phyloP scores from a whole-genome alignment of 23 tunicate genomes.

The Styela clava region DNA sequence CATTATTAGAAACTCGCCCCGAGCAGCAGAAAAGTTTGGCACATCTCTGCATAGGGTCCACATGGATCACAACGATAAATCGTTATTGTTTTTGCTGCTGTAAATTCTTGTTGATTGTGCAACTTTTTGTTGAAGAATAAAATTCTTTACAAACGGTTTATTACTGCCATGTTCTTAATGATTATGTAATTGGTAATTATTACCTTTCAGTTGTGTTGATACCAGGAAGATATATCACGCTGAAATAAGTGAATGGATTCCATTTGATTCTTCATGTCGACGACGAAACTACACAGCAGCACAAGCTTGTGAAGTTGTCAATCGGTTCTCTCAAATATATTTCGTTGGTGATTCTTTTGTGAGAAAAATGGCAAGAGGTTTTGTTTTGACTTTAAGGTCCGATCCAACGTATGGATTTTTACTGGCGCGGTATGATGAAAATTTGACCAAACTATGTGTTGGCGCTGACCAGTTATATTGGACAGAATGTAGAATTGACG shows the following conservation, averaged over 20 bases:
- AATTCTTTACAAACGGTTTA: too few relatives aligned
- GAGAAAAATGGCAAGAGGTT: conserved; percentile 48
- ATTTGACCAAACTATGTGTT: conserved; percentile 19
- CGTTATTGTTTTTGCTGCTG: too few relatives aligned
- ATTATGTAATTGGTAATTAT: too few relatives aligned
- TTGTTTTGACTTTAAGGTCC: conserved; percentile 28
- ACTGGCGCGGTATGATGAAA: conserved; percentile 17
- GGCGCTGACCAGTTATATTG: conserved; percentile 19
- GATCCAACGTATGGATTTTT: conserved; percentile 29
- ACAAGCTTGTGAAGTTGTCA: conserved; percentile 20
- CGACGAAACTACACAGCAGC: conserved; percentile 23
- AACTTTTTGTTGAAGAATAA: too few relatives aligned
- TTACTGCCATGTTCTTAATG: too few relatives aligned
- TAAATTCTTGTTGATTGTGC: too few relatives aligned
- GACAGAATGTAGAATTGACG: conserved; percentile 14
- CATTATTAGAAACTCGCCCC: too few relatives aligned
- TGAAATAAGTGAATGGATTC: conserved; percentile 20
- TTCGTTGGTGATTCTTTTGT: conserved; percentile 74
- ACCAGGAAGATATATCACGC: conserved; percentile 26
- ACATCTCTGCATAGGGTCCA: too few relatives aligned
- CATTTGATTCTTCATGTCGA: conserved; percentile 12
- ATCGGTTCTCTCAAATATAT: conserved; percentile 15
- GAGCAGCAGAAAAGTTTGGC: too few relatives aligned
- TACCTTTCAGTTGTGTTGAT: conserved; percentile 22
- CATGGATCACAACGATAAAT: too few relatives aligned